Base-by-base conservation (phyloP, 2,888 invertebrate species). In the Hypolimnas misippus region DNA sequence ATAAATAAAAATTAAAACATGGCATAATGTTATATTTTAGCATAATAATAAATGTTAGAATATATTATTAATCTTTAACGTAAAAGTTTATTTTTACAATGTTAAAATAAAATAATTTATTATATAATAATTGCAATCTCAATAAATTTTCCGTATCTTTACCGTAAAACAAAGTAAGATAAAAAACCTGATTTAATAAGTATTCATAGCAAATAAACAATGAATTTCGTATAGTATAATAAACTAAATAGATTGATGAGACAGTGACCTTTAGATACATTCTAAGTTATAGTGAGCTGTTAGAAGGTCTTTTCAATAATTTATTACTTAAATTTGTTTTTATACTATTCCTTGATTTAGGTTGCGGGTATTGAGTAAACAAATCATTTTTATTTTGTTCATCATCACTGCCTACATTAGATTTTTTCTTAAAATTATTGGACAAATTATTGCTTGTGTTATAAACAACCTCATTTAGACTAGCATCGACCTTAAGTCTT, bases 361-460 rank as follows among this genome's bases (percentile, higher is more conserved):
- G 81, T 67, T 84, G 77, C 42, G 89, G 75, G 60, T 87, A 87
- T 65, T 85, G 83, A 1, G 85, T 77, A 65, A 89, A 87, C 10
- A 77, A 67, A 70, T 87, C 84, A 46, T 82, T 82, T 69, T 80
- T 86, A 50, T 70, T 75, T n/a, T 72, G 38, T 56, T 81, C 76
- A 51, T 68, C 62, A 58, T 64, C 55, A 31, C 55, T 59, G 51
- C 58, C 60, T 56, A 64, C 29, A 53, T 61, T 52, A 16, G 76
- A 72, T 33, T 73, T 75, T 52, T 71, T 76, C 31, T 70, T 68
- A 59, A 76, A 66, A 60, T 75, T 71, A 70, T 81, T 83, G n/a
- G 81, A 76, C 54, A 79, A 65, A 59, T 79, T 81, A 70, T 76
- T 79, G 62, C 78, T 83, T 31, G 77, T 69, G 60, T 84, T 86